A percentile compares a stretch with the other conserved stretches of the same genome.
Conservation (phyloP, 2,797 vertebrate genomes). For the Microctenopoma steveboyesi region DNA sequence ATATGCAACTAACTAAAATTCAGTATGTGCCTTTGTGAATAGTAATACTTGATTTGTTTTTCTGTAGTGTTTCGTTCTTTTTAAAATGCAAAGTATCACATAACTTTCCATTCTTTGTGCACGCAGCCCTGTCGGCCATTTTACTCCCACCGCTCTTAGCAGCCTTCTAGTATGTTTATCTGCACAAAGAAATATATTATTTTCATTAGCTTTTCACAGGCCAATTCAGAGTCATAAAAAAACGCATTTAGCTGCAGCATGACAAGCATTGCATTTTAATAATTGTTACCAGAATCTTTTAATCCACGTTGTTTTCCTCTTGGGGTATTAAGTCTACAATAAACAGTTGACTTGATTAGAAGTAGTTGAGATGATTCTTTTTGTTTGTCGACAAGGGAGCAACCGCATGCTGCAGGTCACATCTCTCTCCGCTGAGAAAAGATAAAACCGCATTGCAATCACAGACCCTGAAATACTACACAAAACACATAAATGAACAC, state of each 20-base stretch:
- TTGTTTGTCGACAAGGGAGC: constrained; percentile 11
- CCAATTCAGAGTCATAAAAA: constrained; percentile 28
- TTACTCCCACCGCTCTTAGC: constrained; percentile 8
- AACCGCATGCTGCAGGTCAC: constrained; percentile 14
- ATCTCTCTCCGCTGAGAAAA: constrained; percentile 10
- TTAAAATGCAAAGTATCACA: not conserved
- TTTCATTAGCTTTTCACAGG: constrained; percentile 30
- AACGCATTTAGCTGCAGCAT: constrained; percentile 29
- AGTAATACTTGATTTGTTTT: not conserved
- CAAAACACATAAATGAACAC: constrained; percentile 4
- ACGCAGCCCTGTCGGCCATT: not conserved
- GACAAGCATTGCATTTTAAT: constrained; percentile 40
- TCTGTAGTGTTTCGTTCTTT: not conserved
- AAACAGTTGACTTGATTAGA: constrained; percentile 8
- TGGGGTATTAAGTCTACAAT: constrained; percentile 15
- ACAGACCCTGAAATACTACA: not conserved
- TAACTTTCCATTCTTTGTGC: constrained; percentile 1
- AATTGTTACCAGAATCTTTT: constrained; percentile 27
- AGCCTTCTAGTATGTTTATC: constrained; percentile 18
- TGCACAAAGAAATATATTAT: constrained; percentile 10
- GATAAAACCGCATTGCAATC: constrained; percentile 6
- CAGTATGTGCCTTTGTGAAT: not conserved
- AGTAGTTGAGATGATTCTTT: constrained; percentile 2
- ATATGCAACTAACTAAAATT: not conserved
- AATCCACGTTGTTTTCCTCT: constrained; percentile 27